Base-by-base conservation (phyloP, 2,888 invertebrate species). In the Dendrolimus houi region DNA sequence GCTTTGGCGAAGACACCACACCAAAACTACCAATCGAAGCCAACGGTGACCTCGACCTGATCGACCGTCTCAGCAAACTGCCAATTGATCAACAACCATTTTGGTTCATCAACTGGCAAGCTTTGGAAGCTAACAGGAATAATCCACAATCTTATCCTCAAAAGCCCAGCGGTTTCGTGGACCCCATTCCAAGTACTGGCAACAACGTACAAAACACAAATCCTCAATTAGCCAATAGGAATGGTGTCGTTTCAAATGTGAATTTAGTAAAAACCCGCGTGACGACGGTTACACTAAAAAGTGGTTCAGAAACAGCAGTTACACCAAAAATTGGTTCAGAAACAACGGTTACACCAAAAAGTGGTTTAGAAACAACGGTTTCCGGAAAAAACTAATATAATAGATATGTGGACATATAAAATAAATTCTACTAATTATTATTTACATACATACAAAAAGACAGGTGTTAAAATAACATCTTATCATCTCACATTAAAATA, bases 21-120 rank as follows among this genome's bases (percentile, higher is more conserved):
- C 74, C 77, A 29, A 80, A 81, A 54, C 71, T 94, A 41, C 95
- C 95, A 0, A 73, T 93, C 1, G 94, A 95, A 79, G 95, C 95
- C 0, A 86, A 91, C 52, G 94, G 94, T 1, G 94, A 95, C 68
- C 75, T 77, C 54, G 89, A 92, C 2, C 78, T 94, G 6, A 84
- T 95, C 0, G 91, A 94, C 53, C 82, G 93, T n/a, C 83, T 95
- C 41, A 93, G 92, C 70, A 87, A 91, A 52, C 91, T 94, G 77
- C 95, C 95, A 0, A 75, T 91, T 56, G 94, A 95, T 62, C 85
- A 94, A 54, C 92, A 93, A 62, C 95, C 95, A 0, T 95, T 94
- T 79, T 95, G 95, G 95, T 92, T 92, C 60, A 73, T 95, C 56
- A 95, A 95, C 74, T 93, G 94, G 78, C 90, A 93, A 66, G 93